Evolutionary conservation across 2,113 vertebrate genomes (phyloP), one percentile per base, ranked within the genome.

Genomic region (Actenoides lindsayi): DNA sequence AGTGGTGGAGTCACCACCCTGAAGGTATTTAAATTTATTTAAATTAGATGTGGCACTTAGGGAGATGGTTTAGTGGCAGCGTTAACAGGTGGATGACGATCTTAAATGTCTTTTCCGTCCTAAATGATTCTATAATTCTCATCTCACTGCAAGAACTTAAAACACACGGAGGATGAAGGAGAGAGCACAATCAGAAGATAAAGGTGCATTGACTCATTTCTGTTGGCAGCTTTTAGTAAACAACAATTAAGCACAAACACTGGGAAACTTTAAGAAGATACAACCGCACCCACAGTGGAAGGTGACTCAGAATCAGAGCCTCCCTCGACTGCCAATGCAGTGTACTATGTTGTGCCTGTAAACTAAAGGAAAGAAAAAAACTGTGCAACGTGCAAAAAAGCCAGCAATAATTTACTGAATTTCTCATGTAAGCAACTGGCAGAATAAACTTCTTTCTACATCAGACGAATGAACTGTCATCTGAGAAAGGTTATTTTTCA

Each of bases 221-320:
- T 90, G 41, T 79, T 93, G 87, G 94, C 92, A 91, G 82, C 84
- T 83, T 90, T 74, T 39, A 80, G 85, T 94, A 90, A 96, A 96
- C 67, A 96, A 6, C 46, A 96, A 91, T 95, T 96, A 93, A 96
- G 37, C 35, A 74, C 4, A 2, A 94, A 62, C 65, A 85, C 81
- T 84, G 83, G 73, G 93, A 97, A 96, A 94, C 57, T 68, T 96
- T 62, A 73, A 54, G 65, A 94, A 87, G 91, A 87, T 74, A 73
- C 71, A 92, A 93, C 93, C 94, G 87, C 94, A 96, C 96, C 94
- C 87, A 85, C 78, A 83, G 1, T 37, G 75, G 46, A 77, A 90
- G 60, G 75, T 96, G 93, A 96, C 71, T 97, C 93, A 96, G 81
- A 90, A 89, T 39, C 60, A 79, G 37, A 93, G 69, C 63, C 53